A percentile compares a stretch with the other conserved stretches of the same genome.
Conservation (phyloP, 2,113 vertebrate species). For the Zonotrichia leucophrys region DNA sequence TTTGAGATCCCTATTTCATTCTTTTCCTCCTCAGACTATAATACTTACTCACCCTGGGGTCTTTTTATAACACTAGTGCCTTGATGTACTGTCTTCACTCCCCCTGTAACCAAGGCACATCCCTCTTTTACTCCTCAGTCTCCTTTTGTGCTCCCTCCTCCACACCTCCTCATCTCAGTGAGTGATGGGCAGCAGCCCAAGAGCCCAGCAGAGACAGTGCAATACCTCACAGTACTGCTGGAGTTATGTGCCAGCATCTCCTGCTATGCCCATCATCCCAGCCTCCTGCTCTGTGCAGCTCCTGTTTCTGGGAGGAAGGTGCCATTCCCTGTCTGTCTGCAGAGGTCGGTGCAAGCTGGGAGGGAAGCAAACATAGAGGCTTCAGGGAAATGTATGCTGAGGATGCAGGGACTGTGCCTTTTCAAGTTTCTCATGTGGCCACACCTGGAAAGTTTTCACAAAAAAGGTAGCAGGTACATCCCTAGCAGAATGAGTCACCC, state of each 20-base stretch:
- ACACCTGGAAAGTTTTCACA: not conserved
- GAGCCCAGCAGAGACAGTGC: not conserved
- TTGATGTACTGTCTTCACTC: not conserved
- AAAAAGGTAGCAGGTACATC: not conserved
- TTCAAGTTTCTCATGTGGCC: not conserved
- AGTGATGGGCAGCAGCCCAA: not conserved
- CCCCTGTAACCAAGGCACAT: not conserved
- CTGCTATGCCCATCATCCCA: not conserved
- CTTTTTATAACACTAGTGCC: not conserved
- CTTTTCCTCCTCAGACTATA: not conserved
- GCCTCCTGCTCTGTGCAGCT: not conserved
- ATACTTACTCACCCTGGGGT: not conserved
- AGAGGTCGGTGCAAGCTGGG: not conserved
- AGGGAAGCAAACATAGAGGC: not conserved
- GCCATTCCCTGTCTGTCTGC: fast-evolving
- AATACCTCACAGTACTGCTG: not conserved
- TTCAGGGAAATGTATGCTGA: not conserved
- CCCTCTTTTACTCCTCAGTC: not conserved
- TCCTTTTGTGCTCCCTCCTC: not conserved
- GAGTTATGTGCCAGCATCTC: not conserved
- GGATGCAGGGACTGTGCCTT: not conserved
- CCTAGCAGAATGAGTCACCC: not conserved
- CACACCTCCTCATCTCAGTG: not conserved
- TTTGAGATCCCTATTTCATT: not conserved
- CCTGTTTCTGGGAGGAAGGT: not conserved